Percentiles rank a stretch among this genome's conserved stretches.
Evolutionary conservation across 2,888 invertebrate species (phyloP).

Genomic region (Nymphalis polychloros): DNA sequence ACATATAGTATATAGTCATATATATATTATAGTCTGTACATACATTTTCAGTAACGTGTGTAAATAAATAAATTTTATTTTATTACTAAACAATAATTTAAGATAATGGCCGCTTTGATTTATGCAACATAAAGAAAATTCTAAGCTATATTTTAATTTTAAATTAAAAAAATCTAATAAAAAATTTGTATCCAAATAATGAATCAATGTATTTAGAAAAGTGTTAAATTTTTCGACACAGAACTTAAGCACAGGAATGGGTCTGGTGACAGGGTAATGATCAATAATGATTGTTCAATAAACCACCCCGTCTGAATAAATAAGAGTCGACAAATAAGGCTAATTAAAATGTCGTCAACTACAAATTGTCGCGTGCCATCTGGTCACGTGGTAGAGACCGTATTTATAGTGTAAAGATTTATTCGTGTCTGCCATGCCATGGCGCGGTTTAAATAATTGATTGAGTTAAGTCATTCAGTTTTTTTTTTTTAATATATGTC

Average conservation of each 20-base stretch:
- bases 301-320: constrained; percentile 43
- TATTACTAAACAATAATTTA: too few relatives aligned
- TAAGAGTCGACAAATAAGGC: constrained; percentile 41
- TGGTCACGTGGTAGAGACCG: constrained; percentile 18
- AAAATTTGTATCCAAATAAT: too few relatives aligned
- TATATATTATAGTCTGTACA: not conserved
- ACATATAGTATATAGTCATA: too few relatives aligned
- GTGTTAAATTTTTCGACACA: constrained; percentile 41
- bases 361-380: constrained; percentile 35
- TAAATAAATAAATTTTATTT: too few relatives aligned
- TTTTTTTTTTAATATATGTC: too few relatives aligned
- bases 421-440: not conserved
- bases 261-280: constrained; percentile 32
- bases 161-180: too few relatives aligned
- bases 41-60: not conserved
- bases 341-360: constrained; percentile 42
- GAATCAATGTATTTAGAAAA: not conserved
- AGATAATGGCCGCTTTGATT: too few relatives aligned
- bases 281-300: constrained; percentile 46
- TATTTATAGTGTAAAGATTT: not conserved
- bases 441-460: too few relatives aligned
- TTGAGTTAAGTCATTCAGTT: too few relatives aligned
- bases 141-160: too few relatives aligned
- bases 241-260: constrained; percentile 35
- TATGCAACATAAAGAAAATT: too few relatives aligned